Evolutionary conservation across 1,140 invertebrate species (phyloP).

Genomic region (Tyrophagus putrescentiae): DNA sequence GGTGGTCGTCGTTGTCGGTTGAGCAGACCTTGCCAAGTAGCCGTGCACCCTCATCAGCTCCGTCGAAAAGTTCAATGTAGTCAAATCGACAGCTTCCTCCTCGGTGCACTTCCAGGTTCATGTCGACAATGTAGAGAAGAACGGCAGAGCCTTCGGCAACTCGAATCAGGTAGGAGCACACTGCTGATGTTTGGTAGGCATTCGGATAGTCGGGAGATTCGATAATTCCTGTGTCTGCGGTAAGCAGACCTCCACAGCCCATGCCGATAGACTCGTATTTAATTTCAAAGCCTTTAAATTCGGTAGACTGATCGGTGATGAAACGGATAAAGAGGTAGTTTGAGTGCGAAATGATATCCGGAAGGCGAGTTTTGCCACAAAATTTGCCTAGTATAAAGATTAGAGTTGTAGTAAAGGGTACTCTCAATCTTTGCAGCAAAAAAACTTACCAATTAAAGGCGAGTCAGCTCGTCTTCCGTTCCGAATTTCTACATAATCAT

Average conservation of each 20-base stretch:
- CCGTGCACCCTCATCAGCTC: slow-evolving; percentile 9
- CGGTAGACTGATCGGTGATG: slow-evolving; percentile 44
- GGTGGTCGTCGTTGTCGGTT: not conserved
- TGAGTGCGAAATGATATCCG: no score
- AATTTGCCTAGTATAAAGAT: no score
- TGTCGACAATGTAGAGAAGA: slow-evolving; percentile 50
- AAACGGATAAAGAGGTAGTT: slow-evolving; percentile 53
- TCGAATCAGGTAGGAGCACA: slow-evolving; percentile 63
- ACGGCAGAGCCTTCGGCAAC: slow-evolving; percentile 53
- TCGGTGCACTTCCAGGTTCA: slow-evolving; percentile 45
- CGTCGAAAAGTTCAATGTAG: slow-evolving; percentile 22
- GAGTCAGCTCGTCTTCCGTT: slow-evolving; percentile 51
- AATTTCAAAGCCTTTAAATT: slow-evolving; percentile 48
- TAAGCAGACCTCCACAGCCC: slow-evolving; percentile 62
- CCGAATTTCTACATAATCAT: slow-evolving; percentile 64
- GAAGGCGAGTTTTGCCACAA: no score
- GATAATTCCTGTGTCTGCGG: slow-evolving; percentile 46
- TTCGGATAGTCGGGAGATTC: slow-evolving; percentile 67
- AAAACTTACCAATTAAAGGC: slow-evolving; percentile 54
- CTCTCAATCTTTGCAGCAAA: slow-evolving; percentile 43
- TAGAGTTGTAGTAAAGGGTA: slow-evolving; percentile 49
- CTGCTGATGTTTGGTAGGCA: slow-evolving; percentile 45
- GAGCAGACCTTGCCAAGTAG: slow-evolving; percentile 14
- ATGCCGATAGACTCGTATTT: slow-evolving; percentile 48
- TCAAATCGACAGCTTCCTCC: slow-evolving; percentile 27